Percentiles rank a stretch among this genome's conserved stretches.
These are phyloP conservation scores for Aphelocoma californica DNA, from an alignment of 2,797 vertebrate genomes.

Conservation along the genomic window DNA sequence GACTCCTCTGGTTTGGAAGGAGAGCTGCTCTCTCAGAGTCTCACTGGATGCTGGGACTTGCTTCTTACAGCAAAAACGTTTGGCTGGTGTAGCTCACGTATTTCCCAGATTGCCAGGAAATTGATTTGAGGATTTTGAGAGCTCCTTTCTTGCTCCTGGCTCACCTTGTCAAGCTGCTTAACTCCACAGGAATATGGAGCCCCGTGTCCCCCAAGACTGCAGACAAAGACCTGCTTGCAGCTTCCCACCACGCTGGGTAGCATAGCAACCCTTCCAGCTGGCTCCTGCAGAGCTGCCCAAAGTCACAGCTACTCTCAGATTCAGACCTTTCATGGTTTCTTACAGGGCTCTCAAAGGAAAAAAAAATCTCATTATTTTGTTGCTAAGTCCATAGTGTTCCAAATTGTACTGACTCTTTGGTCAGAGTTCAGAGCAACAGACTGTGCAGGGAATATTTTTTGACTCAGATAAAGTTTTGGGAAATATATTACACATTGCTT, in stretches of 20 bases:
- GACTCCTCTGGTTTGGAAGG: not conserved
- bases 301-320: not conserved
- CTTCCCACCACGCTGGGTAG: not conserved
- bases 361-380: not conserved
- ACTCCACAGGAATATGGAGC: not conserved
- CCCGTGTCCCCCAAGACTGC: not conserved
- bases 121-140: not conserved
- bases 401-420: not conserved
- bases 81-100: not conserved
- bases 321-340: not conserved
- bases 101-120: not conserved
- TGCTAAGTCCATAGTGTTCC: not conserved
- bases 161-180: not conserved
- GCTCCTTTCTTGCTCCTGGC: not conserved
- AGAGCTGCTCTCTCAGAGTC: not conserved
- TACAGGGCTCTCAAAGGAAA: not conserved
- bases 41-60: not conserved
- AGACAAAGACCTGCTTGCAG: not conserved
- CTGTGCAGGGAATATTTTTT: constrained; percentile 6
- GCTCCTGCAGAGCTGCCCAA: not conserved
- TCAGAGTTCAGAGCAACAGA: constrained; percentile 7
- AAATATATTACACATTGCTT: not conserved
- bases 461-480: not conserved
- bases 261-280: not conserved
- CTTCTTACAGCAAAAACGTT: not conserved